Percentiles rank a stretch among this genome's conserved stretches.
These are phyloP conservation scores for Paelopatides confundens DNA, from an alignment of 53 echinoderm and acorn worm species.

Conservation along the genomic window DNA sequence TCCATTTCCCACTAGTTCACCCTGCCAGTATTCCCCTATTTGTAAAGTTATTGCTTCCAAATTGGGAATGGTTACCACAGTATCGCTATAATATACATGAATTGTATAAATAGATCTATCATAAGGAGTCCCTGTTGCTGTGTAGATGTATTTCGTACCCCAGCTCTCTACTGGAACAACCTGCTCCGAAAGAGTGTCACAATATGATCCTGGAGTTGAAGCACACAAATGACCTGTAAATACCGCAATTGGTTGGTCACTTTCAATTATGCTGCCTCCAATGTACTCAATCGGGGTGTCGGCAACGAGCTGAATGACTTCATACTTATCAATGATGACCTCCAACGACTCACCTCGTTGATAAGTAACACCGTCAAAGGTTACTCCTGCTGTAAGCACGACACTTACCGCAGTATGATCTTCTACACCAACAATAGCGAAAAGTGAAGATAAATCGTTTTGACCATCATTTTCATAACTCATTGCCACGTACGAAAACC, in stretches of 20 bases:
- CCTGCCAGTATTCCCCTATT: conserved; percentile 47
- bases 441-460: neutral
- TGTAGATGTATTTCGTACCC: conserved; percentile 65
- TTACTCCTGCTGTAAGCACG: conserved; percentile 37
- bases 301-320: conserved; percentile 58
- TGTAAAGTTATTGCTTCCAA: conserved; percentile 1
- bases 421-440: neutral
- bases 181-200: conserved; percentile 60
- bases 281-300: neutral
- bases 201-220: conserved; percentile 34
- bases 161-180: conserved; percentile 65
- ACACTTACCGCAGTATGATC: conserved; percentile 49
- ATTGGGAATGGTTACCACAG: conserved; percentile 51
- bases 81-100: conserved; percentile 54
- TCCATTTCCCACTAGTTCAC: conserved; percentile 69
- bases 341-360: conserved; percentile 43
- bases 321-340: conserved; percentile 39
- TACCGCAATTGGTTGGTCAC: conserved; percentile 56
- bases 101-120: conserved; percentile 52
- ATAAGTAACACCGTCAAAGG: conserved; percentile 56
- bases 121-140: neutral
- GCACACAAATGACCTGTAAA: conserved; percentile 57
- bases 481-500: conserved; percentile 54
- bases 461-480: neutral
- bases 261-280: conserved; percentile 57